Evolutionary conservation across 2,888 invertebrate species (phyloP).

Genomic region (Crocallis elinguaria): DNA sequence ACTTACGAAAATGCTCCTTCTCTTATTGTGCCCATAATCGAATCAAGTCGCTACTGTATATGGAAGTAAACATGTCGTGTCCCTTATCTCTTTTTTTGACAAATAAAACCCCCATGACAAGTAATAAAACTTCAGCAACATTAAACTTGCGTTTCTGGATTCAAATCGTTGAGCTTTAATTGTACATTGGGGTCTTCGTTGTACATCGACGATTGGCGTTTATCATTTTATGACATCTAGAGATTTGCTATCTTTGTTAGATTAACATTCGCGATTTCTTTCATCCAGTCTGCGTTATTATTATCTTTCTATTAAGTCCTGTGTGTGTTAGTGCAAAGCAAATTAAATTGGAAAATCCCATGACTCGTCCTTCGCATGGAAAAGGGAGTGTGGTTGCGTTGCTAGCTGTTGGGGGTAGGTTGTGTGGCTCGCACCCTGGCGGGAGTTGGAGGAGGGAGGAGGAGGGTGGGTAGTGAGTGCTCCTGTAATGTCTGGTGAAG

Average conservation of each 20-base stretch:
- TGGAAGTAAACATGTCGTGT: slow-evolving; percentile 69
- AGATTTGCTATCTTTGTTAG: slow-evolving; percentile 17
- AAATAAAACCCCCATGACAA: slow-evolving; percentile 64
- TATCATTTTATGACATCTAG: slow-evolving; percentile 40
- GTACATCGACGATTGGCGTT: slow-evolving; percentile 10
- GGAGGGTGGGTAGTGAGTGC: slow-evolving; percentile 61
- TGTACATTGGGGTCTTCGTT: slow-evolving; percentile 23
- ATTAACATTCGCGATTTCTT: neutral
- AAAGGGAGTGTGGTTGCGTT: slow-evolving; percentile 82
- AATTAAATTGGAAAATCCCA: slow-evolving; percentile 83
- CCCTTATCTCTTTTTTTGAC: slow-evolving; percentile 66
- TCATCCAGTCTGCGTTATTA: neutral
- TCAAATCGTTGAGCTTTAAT: slow-evolving; percentile 35
- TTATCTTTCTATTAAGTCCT: slow-evolving; percentile 38
- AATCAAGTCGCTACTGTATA: slow-evolving; percentile 75
- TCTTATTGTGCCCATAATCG: slow-evolving; percentile 82
- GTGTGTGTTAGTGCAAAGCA: slow-evolving; percentile 60
- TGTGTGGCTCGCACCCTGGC: slow-evolving; percentile 60
- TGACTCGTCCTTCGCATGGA: slow-evolving; percentile 74
- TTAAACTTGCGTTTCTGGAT: slow-evolving; percentile 46
- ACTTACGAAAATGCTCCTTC: slow-evolving; percentile 79
- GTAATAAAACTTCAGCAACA: slow-evolving; percentile 40
- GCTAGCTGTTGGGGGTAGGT: slow-evolving; percentile 54
- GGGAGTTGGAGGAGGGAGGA: slow-evolving; percentile 44
- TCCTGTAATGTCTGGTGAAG: slow-evolving; percentile 73